Evolutionary conservation across 2,888 invertebrate genomes (phyloP).

Genomic region (Troilus luridus): DNA sequence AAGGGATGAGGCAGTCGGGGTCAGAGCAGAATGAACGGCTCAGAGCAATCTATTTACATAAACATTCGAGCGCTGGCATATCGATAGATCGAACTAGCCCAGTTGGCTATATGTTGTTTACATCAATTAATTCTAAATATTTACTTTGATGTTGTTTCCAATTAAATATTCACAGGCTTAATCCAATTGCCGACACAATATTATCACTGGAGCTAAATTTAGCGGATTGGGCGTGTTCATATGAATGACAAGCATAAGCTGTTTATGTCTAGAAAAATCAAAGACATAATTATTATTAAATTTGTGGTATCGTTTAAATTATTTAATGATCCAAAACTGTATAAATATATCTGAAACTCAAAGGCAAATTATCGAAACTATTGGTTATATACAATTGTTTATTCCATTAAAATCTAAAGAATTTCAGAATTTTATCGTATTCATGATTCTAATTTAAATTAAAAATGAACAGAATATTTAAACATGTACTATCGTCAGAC

Average conservation of each 20-base stretch:
- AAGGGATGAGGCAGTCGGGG: background rate
- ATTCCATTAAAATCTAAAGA: too few relatives aligned
- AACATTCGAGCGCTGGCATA: background rate
- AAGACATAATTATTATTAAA: too few relatives aligned
- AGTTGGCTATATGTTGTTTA: background rate
- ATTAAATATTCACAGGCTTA: background rate
- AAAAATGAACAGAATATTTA: too few relatives aligned
- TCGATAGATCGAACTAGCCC: background rate
- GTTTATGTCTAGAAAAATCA: background rate
- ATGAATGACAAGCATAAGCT: background rate
- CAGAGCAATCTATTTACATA: slow-evolving; percentile 40
- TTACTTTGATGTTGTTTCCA: background rate
- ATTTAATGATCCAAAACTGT: too few relatives aligned
- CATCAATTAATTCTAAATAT: background rate
- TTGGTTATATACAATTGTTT: too few relatives aligned
- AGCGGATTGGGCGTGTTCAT: background rate
- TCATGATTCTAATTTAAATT: too few relatives aligned
- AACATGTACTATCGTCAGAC: too few relatives aligned
- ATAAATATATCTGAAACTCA: too few relatives aligned
- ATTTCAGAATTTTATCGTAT: too few relatives aligned
- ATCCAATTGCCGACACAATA: background rate
- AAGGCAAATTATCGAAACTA: too few relatives aligned
- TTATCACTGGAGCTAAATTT: background rate
- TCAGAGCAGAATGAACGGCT: background rate
- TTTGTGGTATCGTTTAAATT: too few relatives aligned